phyloP scores from a whole-genome alignment of 1,140 invertebrate genomes.

The Prorops nasuta region DNA sequence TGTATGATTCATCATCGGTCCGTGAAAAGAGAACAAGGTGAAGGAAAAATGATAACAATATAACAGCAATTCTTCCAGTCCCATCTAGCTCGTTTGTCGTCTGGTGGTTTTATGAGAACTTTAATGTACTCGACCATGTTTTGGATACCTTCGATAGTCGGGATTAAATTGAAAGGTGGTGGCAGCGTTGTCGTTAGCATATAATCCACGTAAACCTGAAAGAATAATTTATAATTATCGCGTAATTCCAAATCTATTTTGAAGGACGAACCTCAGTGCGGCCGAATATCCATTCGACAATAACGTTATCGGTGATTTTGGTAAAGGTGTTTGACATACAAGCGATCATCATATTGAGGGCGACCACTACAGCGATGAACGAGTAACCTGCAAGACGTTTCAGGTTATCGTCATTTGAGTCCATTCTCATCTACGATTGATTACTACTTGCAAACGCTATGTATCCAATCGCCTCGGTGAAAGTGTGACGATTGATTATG shows the following conservation, averaged over 20 bases:
- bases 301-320: conserved; percentile 62
- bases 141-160: conserved; percentile 52
- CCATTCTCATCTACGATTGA: no score
- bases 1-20: no score
- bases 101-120: conserved; percentile 23
- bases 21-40: background rate
- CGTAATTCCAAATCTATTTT: background rate
- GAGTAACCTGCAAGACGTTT: conserved; percentile 60
- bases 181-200: conserved; percentile 60
- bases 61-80: conserved; percentile 49
- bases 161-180: conserved; percentile 60
- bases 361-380: conserved; percentile 69
- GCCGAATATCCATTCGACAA: conserved; percentile 63
- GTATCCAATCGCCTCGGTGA: conserved; percentile 64
- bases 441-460: conserved; percentile 59
- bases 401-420: no score
- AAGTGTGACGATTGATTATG: conserved; percentile 58
- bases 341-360: conserved; percentile 78
- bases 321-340: conserved; percentile 76
- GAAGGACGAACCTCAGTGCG: conserved; percentile 52
- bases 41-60: conserved; percentile 44
- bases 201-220: conserved; percentile 58
- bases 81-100: conserved; percentile 44
- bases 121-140: conserved; percentile 52
- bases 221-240: no score